These are phyloP conservation scores for Cheilosia scutellata DNA, from an alignment of 2,888 invertebrate species.

Conservation along the genomic window DNA sequence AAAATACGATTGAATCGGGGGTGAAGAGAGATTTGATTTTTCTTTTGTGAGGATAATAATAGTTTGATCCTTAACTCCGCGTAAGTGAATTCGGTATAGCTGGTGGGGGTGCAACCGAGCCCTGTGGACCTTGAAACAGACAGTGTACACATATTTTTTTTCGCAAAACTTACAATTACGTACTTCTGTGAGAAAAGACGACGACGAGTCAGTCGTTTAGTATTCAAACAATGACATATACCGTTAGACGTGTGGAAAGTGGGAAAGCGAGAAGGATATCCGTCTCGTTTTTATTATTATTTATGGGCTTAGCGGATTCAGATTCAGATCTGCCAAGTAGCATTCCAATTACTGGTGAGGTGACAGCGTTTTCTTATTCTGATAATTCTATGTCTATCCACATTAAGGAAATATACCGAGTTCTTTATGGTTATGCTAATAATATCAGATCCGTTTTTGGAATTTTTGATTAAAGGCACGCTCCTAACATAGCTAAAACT, in stretches of 20 bases:
- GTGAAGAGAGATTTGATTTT: not conserved
- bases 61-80: not conserved
- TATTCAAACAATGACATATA: not conserved
- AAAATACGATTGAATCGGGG: not conserved
- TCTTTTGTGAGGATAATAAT: not conserved
- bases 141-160: too few species aligned
- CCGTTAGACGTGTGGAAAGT: not conserved
- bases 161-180: not conserved
- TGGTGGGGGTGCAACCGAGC: not conserved
- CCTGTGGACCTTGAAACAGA: too few species aligned
- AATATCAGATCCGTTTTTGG: not conserved
- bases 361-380: not conserved
- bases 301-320: not conserved
- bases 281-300: not conserved
- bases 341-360: not conserved
- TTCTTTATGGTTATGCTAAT: not conserved
- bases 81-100: not conserved
- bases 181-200: not conserved
- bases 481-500: too few species aligned
- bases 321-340: slow-evolving; percentile 2
- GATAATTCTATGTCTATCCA: not conserved
- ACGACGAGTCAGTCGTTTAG: too few species aligned
- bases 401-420: not conserved
- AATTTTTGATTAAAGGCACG: slow-evolving; percentile 1
- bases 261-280: not conserved